Base-by-base conservation (phyloP, 2,888 invertebrate genomes). In the Panzeria rudis region DNA sequence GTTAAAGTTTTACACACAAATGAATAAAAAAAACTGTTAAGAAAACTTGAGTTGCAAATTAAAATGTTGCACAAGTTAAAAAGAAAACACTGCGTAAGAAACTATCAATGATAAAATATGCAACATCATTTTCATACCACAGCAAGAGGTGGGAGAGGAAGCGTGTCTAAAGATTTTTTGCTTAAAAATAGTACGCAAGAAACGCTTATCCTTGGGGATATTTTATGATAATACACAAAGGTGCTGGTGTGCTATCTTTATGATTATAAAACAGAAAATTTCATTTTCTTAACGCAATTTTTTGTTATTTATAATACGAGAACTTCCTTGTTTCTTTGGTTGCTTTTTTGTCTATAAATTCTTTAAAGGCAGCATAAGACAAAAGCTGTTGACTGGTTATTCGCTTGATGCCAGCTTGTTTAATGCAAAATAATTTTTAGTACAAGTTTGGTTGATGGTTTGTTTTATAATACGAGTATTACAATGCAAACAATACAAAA, bases 171-270 rank as follows among this genome's bases (percentile, higher is more conserved):
- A 25, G 56, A 17, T 35, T 35, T 25, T 54, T 1, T 29, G 32
- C 2, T 56, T 11, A 5, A 72, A 13, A 41, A 11, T 13, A 47
- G 41, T 78, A 71, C 66, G 82, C 82, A 76, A 68, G 61, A 76
- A 76, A 76, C 56, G 41, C 82, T 82, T 82, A 79, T 86, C 84
- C 76, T 78, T 32, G 64, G 17, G 82, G 82, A 86, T 83, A 84
- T 81, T 80, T 78, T 81, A 78, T 84, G 69, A 76, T 79, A 76
- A 76, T 78, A 50, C 72, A 41, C 76, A 76, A 72, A 79, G 56
- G 68, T 76, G 69, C 29, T 56, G 20, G 7, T 38, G 15, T 44
- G 52, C 25, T 69, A 59, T 59, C 52, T 78, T 54, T 76, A 44
- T 38, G 73, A 69, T 75, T 64, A 78, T 78, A 78, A 82, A 85